Percentiles rank a stretch among this genome's conserved stretches.
Evolutionary conservation across 2,888 invertebrate genomes (phyloP).

Genomic region (Saturnia japonica): DNA sequence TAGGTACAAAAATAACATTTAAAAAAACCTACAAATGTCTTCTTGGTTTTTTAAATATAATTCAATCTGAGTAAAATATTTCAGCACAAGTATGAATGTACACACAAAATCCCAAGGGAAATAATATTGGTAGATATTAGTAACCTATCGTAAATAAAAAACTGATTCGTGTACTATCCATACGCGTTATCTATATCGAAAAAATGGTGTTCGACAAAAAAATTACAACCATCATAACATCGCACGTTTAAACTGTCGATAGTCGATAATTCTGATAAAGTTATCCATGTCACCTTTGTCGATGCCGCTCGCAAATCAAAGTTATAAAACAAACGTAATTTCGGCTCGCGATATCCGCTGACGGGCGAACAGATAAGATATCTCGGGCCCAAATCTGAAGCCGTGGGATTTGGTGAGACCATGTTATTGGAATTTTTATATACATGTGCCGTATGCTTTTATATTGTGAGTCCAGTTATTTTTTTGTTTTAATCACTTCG

Average conservation of each 20-base stretch:
- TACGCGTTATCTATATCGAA: conserved; percentile 70
- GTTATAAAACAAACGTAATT: conserved; percentile 81
- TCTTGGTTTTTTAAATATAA: too few species aligned
- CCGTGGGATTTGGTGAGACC: conserved; percentile 68
- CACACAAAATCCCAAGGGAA: neutral
- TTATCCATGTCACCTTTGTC: conserved; percentile 66
- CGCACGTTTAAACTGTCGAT: conserved; percentile 68
- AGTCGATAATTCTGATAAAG: conserved; percentile 46
- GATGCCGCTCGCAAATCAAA: conserved; percentile 77
- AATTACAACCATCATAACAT: conserved; percentile 79
- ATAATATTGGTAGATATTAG: neutral
- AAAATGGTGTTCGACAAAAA: conserved; percentile 76
- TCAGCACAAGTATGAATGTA: neutral
- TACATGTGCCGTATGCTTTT: conserved; percentile 7
- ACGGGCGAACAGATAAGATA: conserved; percentile 68
- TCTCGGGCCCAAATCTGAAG: conserved; percentile 76
- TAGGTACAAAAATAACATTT: too few species aligned
- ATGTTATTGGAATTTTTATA: conserved; percentile 65
- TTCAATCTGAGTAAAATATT: neutral
- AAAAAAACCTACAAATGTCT: too few species aligned
- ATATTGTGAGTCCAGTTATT: neutral
- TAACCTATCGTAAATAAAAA: conserved; percentile 23
- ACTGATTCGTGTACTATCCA: conserved; percentile 43
- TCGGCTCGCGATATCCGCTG: conserved; percentile 67
- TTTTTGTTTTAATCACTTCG: neutral